Percentiles rank a stretch among this genome's conserved stretches.
These are phyloP conservation scores for Lepidiolamprologus cunningtoni DNA, from an alignment of 2,113 vertebrate genomes.

Conservation along the genomic window DNA sequence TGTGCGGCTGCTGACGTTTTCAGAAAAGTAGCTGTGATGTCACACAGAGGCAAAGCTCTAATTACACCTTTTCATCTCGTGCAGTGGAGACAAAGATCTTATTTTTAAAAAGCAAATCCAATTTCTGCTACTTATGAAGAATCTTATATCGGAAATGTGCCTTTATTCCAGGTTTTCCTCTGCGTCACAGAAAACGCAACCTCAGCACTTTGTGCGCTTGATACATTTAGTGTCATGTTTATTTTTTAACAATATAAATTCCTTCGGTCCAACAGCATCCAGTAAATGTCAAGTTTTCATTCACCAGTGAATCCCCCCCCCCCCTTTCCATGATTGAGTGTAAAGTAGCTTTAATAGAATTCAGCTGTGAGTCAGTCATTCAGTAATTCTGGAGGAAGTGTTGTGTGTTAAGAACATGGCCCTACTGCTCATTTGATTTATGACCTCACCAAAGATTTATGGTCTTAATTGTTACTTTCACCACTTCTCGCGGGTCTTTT, in stretches of 20 bases:
- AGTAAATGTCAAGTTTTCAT: background rate
- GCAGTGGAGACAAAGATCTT: background rate
- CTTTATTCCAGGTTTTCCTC: background rate
- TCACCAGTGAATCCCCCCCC: background rate
- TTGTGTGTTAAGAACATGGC: background rate
- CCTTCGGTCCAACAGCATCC: background rate
- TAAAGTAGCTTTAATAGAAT: no score
- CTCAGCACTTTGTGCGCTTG: background rate
- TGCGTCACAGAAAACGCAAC: background rate
- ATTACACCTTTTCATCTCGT: background rate
- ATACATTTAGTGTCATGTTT: background rate
- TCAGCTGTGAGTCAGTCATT: no score
- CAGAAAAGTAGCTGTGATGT: background rate
- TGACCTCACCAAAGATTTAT: background rate
- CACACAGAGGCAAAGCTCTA: background rate
- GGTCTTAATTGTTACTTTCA: background rate
- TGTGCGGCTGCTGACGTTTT: background rate
- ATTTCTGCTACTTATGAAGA: background rate
- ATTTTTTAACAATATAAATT: background rate
- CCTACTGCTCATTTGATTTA: background rate
- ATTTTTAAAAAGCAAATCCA: background rate
- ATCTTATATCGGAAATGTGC: fast-evolving
- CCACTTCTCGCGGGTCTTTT: fast-evolving
- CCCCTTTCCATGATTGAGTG: no score
- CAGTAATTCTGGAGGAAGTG: background rate